Conservation (phyloP, 2,113 vertebrate species). For the Anolis carolinensis region DNA sequence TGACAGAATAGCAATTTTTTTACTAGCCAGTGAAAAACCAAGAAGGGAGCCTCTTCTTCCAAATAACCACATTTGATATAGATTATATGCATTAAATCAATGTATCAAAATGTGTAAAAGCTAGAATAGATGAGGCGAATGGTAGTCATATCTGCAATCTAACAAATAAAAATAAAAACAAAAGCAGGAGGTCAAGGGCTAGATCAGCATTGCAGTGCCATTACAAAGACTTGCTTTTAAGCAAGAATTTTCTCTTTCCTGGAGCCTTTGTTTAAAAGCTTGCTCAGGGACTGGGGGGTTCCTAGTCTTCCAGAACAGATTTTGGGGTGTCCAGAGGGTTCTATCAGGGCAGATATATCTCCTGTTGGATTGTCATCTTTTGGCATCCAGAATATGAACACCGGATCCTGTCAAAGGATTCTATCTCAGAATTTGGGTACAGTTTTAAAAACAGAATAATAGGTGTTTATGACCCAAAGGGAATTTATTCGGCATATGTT, state of each 20-base stretch:
- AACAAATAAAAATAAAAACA: background rate
- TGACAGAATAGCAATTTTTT: too few species aligned
- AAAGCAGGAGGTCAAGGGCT: background rate
- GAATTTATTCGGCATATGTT: constrained; percentile 21
- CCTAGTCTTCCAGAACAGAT: too few species aligned
- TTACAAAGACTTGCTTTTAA: too few species aligned
- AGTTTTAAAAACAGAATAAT: constrained; percentile 28
- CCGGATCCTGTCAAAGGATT: background rate
- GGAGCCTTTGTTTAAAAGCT: background rate
- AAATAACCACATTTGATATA: too few species aligned
- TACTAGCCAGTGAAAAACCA: too few species aligned
- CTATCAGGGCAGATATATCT: too few species aligned
- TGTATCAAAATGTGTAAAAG: background rate
- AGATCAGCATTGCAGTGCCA: too few species aligned
- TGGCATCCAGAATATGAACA: background rate
- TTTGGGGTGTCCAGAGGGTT: background rate
- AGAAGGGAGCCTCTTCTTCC: too few species aligned
- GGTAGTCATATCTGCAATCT: background rate
- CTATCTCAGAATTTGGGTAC: background rate
- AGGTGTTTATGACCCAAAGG: constrained; percentile 16
- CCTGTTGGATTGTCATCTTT: background rate
- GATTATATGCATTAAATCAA: background rate
- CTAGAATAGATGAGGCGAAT: background rate
- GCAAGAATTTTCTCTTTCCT: background rate
- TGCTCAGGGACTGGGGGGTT: background rate